Evolutionary conservation across 2,113 vertebrate species (phyloP).

Genomic region (Macquaria australasica): DNA sequence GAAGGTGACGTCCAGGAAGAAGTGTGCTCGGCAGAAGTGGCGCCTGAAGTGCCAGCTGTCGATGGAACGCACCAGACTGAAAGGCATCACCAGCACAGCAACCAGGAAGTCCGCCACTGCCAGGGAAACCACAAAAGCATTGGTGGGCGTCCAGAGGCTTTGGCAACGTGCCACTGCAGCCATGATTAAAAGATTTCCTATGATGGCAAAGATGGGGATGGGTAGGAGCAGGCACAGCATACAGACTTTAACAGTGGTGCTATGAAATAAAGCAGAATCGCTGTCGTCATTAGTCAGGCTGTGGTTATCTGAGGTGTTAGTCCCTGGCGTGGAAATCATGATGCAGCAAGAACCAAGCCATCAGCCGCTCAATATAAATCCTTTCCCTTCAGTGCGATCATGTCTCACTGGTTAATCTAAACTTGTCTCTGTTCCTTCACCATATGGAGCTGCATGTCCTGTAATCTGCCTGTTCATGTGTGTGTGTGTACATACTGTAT

Average conservation of each 20-base stretch:
- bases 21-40: slow-evolving; percentile 50
- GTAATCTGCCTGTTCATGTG: not conserved
- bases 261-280: not conserved
- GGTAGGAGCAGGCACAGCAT: slow-evolving; percentile 32
- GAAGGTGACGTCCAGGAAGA: slow-evolving; percentile 47
- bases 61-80: slow-evolving; percentile 46
- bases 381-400: not conserved
- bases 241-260: not conserved
- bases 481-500: not conserved
- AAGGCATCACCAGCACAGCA: slow-evolving; percentile 57
- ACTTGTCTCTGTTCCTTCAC: not conserved
- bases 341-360: not conserved
- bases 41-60: slow-evolving; percentile 40
- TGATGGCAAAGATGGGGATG: slow-evolving; percentile 24
- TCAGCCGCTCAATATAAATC: not conserved
- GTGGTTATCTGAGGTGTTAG: not conserved
- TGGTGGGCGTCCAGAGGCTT: slow-evolving; percentile 34
- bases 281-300: not conserved
- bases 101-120: slow-evolving; percentile 53
- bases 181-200: slow-evolving; percentile 52
- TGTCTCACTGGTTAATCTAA: not conserved
- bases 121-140: slow-evolving; percentile 51
- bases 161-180: slow-evolving; percentile 45
- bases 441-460: not conserved
- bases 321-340: slow-evolving; percentile 3